A percentile compares a stretch with the other conserved stretches of the same genome.
Conservation (phyloP, 2,888 invertebrate genomes). For the Patella depressa region DNA sequence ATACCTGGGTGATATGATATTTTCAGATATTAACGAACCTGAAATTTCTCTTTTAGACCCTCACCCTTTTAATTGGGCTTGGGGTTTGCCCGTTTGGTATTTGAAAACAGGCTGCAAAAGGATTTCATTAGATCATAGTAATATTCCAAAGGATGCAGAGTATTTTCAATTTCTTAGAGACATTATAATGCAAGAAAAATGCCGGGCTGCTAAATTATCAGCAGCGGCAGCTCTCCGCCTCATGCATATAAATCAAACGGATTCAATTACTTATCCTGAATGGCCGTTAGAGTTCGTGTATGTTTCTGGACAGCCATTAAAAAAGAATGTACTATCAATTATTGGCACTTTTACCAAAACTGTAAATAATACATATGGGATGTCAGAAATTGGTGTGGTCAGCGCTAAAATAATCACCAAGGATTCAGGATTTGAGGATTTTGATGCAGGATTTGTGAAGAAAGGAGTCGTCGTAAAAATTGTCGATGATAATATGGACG, state of each 20-base stretch:
- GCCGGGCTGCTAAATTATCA: not conserved
- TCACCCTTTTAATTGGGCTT: not conserved
- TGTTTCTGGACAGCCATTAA: not conserved
- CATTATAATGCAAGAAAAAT: not conserved
- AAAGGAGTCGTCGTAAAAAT: slow-evolving; percentile 14
- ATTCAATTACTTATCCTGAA: not conserved
- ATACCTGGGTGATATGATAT: too few species aligned
- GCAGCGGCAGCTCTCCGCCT: not conserved
- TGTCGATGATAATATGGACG: not conserved
- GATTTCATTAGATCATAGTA: not conserved
- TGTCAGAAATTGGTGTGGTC: not conserved
- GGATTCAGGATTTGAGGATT: not conserved
- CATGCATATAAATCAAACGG: not conserved
- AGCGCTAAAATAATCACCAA: not conserved
- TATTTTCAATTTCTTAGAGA: not conserved
- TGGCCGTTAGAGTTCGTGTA: not conserved
- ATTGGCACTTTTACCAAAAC: not conserved
- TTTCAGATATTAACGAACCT: too few species aligned
- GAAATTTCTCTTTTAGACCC: too few species aligned
- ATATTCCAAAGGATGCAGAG: not conserved
- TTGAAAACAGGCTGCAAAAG: not conserved
- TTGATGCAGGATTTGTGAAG: slow-evolving; percentile 5
- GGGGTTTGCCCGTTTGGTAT: not conserved
- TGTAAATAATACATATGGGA: not conserved
- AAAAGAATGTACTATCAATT: not conserved